Conservation (phyloP, 1,140 invertebrate genomes). For the Steinernema khuongi region DNA sequence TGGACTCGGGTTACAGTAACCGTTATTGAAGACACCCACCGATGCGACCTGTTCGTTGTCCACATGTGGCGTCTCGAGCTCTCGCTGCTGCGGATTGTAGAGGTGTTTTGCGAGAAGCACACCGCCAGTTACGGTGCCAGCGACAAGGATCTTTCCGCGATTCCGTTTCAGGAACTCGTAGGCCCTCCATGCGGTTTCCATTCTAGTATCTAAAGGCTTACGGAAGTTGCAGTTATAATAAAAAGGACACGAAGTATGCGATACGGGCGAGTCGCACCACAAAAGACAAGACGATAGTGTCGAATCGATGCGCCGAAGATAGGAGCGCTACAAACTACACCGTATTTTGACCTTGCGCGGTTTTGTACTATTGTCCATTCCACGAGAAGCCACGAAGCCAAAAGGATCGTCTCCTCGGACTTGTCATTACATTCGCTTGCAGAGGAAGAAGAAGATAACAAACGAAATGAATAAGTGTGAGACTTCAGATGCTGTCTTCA, state of each 20-base stretch:
- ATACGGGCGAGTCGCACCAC: neutral
- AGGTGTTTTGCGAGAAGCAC: neutral
- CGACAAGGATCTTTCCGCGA: conserved; percentile 21
- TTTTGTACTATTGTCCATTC: too few relatives aligned
- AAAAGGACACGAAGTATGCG: neutral
- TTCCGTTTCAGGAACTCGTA: conserved; percentile 23
- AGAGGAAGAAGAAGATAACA: neutral
- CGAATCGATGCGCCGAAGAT: conserved; percentile 7
- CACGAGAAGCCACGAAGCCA: too few relatives aligned
- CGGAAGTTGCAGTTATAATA: neutral
- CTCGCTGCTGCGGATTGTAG: neutral
- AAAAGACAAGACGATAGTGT: neutral
- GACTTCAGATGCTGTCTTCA: too few relatives aligned
- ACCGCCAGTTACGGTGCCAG: neutral
- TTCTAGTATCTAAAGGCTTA: neutral
- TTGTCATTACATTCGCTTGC: neutral
- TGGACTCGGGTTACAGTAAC: neutral
- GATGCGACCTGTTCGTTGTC: neutral
- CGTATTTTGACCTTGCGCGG: neutral
- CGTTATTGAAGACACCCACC: conserved; percentile 1
- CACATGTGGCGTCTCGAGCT: neutral
- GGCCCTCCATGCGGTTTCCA: neutral
- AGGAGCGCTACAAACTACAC: conserved; percentile 1
- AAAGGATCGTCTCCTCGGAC: too few relatives aligned
- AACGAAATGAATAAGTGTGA: too few relatives aligned